Conservation (phyloP, 2,888 invertebrate species). For the Trachelus tabidus region DNA sequence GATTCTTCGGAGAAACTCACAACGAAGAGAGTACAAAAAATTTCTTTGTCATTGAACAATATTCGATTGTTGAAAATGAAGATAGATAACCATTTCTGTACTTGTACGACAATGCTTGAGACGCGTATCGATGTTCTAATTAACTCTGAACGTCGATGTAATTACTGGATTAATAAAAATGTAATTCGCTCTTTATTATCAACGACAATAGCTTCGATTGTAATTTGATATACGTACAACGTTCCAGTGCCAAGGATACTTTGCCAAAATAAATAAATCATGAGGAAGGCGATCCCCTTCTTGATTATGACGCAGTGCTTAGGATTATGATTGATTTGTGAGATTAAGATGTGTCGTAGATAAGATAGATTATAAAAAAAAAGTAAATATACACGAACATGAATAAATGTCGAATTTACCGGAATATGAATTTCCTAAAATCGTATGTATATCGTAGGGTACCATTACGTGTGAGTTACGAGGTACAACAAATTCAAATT, state of each 20-base stretch:
- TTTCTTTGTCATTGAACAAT: neutral
- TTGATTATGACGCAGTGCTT: neutral
- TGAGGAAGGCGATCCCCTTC: neutral
- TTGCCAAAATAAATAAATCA: slow-evolving; percentile 31
- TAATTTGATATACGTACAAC: slow-evolving; percentile 14
- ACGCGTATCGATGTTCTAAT: neutral
- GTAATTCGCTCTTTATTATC: neutral
- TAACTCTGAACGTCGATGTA: neutral
- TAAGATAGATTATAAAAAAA: neutral
- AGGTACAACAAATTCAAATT: neutral
- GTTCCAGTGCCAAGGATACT: slow-evolving; percentile 48
- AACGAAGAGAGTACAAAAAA: neutral
- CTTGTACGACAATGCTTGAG: neutral
- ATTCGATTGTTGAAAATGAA: neutral
- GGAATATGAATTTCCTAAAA: neutral
- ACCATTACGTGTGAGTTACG: neutral
- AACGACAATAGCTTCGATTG: too few species aligned
- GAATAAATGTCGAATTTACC: neutral
- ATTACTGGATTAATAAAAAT: neutral
- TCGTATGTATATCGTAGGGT: neutral
- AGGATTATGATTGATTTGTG: neutral
- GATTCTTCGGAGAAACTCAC: neutral
- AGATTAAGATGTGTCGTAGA: neutral
- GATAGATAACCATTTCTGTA: slow-evolving; percentile 17
- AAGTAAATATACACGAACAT: neutral